Percentiles rank a stretch among this genome's conserved stretches.
Conservation (phyloP, 2,113 vertebrate genomes). For the Craseonycteris thonglongyai region DNA sequence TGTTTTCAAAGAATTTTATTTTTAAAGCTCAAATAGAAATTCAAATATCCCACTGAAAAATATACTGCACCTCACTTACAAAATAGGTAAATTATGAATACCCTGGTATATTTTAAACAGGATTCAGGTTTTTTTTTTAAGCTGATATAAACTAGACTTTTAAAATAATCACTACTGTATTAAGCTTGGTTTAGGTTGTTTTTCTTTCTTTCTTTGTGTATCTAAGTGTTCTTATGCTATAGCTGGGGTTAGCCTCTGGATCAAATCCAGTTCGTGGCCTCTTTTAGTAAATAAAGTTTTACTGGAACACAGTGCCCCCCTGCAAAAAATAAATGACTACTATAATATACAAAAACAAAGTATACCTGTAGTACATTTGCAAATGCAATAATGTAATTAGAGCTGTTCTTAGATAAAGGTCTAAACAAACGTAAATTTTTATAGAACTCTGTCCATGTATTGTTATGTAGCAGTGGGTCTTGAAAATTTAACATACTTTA, state of each 20-base stretch:
- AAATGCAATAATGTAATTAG: background rate
- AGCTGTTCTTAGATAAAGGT: background rate
- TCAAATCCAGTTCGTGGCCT: too few species aligned
- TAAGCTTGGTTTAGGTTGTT: too few species aligned
- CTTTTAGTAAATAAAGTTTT: too few species aligned
- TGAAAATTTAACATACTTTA: background rate
- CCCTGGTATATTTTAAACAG: background rate
- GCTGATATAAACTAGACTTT: background rate
- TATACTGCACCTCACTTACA: background rate
- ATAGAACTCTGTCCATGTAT: background rate
- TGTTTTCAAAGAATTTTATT: conserved; percentile 27
- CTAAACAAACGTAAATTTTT: background rate
- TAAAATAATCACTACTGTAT: background rate
- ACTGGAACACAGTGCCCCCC: too few species aligned
- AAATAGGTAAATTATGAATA: background rate
- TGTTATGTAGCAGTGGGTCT: background rate
- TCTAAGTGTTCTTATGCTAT: too few species aligned
- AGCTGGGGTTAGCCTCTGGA: too few species aligned
- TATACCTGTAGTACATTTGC: background rate
- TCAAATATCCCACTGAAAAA: background rate
- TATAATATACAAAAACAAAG: background rate
- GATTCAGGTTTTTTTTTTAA: background rate
- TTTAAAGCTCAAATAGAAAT: background rate
- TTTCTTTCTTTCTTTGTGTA: too few species aligned
- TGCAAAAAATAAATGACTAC: too few species aligned